Evolutionary conservation across 35 echinoderm and acorn worm species (phyloP).

Genomic region (Apostichopus californicus): DNA sequence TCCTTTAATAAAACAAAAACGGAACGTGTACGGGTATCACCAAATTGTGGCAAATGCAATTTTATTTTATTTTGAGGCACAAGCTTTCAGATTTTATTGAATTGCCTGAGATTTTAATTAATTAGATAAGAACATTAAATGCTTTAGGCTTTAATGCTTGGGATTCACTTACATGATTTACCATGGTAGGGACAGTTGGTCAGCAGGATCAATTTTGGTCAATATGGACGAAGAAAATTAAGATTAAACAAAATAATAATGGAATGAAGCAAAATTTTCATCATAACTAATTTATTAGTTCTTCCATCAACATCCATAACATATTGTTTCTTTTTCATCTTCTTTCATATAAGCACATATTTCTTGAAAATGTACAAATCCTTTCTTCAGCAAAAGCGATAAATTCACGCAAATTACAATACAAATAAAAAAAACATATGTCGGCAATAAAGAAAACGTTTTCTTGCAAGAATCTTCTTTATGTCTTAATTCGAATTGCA

Average conservation of each 20-base stretch:
- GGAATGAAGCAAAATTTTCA: not conserved
- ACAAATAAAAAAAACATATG: not conserved
- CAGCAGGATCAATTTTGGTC: too few species aligned
- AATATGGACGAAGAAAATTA: not conserved
- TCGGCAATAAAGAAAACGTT: not conserved
- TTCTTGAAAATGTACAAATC: not conserved
- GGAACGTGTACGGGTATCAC: too few species aligned
- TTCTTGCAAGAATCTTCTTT: not conserved
- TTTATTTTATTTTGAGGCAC: too few species aligned
- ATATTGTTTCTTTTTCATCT: not conserved
- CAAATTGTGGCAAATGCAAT: too few species aligned
- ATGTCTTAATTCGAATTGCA: not conserved
- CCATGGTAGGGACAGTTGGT: too few species aligned
- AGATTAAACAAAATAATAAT: not conserved
- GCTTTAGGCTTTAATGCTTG: too few species aligned
- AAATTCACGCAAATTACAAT: not conserved
- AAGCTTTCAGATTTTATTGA: too few species aligned
- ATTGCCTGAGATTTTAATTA: too few species aligned
- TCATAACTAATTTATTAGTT: not conserved
- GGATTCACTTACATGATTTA: too few species aligned
- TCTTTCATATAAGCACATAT: not conserved
- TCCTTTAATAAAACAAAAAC: too few species aligned
- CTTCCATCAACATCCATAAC: not conserved
- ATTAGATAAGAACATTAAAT: too few species aligned
- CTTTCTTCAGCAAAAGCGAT: not conserved